Evolutionary conservation across 2,888 invertebrate species (phyloP).

Genomic region (Augiades crinisus): DNA sequence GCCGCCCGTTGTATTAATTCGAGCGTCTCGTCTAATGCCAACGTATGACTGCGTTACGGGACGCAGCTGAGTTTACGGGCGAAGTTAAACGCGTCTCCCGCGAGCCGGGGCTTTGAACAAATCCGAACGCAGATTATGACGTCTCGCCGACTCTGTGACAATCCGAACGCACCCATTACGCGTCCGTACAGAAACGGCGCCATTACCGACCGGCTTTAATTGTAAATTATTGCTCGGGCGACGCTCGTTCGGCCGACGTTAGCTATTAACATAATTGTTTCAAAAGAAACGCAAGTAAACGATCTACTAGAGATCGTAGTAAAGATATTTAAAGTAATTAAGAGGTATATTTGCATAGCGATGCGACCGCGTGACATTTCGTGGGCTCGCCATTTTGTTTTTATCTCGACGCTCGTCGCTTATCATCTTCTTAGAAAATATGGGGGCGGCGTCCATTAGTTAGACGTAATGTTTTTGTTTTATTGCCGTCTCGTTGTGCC

Average conservation of each 20-base stretch:
- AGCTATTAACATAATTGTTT: constrained; percentile 73
- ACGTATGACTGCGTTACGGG: constrained; percentile 66
- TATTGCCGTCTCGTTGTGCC: constrained; percentile 49
- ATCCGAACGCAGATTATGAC: constrained; percentile 69
- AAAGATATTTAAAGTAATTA: constrained; percentile 68
- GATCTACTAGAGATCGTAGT: constrained; percentile 65
- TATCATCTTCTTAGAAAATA: constrained; percentile 57
- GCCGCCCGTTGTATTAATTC: constrained; percentile 70
- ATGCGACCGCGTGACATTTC: constrained; percentile 57
- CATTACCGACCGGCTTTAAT: constrained; percentile 59
- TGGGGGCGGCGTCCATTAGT: constrained; percentile 49
- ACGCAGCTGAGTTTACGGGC: constrained; percentile 67
- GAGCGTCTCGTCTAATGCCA: constrained; percentile 72
- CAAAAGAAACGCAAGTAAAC: constrained; percentile 68
- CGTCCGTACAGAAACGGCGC: constrained; percentile 37
- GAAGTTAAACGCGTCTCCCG: constrained; percentile 57
- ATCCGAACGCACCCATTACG: constrained; percentile 39
- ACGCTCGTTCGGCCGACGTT: constrained; percentile 42
- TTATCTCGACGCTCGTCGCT: constrained; percentile 50
- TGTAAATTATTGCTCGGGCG: constrained; percentile 63
- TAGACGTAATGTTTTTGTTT: constrained; percentile 50
- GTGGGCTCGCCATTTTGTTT: constrained; percentile 56
- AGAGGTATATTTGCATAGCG: constrained; percentile 69
- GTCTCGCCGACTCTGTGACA: constrained; percentile 42
- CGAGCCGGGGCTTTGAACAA: constrained; percentile 49